Evolutionary conservation across 2,113 vertebrate species (phyloP).

Genomic region (Python bivittatus): DNA sequence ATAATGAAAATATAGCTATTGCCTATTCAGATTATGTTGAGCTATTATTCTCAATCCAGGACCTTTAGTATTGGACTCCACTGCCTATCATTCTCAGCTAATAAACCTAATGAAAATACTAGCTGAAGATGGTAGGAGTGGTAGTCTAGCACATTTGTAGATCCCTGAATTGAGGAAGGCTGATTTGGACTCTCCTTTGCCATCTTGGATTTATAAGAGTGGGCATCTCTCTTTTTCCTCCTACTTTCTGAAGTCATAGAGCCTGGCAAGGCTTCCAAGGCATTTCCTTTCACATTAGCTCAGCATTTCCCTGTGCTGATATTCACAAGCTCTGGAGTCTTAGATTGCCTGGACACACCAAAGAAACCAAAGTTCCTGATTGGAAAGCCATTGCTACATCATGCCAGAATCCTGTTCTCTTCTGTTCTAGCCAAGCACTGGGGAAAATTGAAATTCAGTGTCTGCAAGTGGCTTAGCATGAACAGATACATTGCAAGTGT

Average conservation of each 20-base stretch:
- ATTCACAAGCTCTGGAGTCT: not conserved
- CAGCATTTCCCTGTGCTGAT: accelerated
- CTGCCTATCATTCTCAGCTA: not conserved
- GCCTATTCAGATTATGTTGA: not conserved
- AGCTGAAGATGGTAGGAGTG: not conserved
- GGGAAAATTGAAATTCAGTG: accelerated
- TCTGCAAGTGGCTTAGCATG: not conserved
- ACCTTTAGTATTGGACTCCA: not conserved
- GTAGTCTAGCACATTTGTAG: not conserved
- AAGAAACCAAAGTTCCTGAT: not conserved
- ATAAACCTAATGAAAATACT: not conserved
- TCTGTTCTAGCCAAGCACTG: not conserved
- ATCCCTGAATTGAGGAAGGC: not conserved
- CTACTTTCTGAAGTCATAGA: slow-evolving; percentile 24
- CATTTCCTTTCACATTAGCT: not conserved
- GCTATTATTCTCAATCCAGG: not conserved
- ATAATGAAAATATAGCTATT: not conserved
- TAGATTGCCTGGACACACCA: not conserved
- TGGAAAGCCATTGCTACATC: not conserved
- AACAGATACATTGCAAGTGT: not conserved
- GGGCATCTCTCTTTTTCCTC: not conserved
- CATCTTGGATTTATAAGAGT: slow-evolving; percentile 11
- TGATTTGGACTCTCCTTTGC: slow-evolving; percentile 23
- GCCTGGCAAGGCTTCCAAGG: slow-evolving; percentile 42
- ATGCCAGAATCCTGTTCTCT: not conserved